Evolutionary conservation across 2,888 invertebrate genomes (phyloP), one percentile per base, ranked within the genome.

Genomic region (Lycocerus yunnanus): DNA sequence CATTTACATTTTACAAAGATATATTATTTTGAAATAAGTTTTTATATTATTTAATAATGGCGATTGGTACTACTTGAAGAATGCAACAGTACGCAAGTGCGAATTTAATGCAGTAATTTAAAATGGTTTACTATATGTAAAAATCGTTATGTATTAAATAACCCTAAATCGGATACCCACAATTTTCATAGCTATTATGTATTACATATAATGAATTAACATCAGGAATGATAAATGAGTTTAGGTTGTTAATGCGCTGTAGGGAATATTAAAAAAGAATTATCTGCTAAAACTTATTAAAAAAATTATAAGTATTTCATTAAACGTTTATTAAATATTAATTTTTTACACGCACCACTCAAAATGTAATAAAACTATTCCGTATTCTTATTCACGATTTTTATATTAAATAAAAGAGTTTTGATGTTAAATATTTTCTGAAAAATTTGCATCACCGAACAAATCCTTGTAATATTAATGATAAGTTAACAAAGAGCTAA

Each of bases 401-500:
- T 60, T 3, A 63, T 15, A 63, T n/a, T 3, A 63, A 63, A 63
- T 63, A 13, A 20, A 63, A 18, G n/a, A 18, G 16, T 18, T 15
- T 63, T 18, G 8, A 63, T 18, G 18, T 63, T 63, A n/a, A 63
- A 63, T 18, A n/a, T 18, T 18, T 18, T 63, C 61, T 15, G 20
- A 63, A 43, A 43, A 43, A 43, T 43, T 43, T 43, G 43, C 43
- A 63, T 63, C 18, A 63, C 20, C n/a, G 16, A 18, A 63, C 61
- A 20, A 68, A 24, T 61, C 70, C 72, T 66, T 71, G 69, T 70
- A 63, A 63, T 77, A 76, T 76, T 78, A 77, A 78, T 76, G 73
- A 76, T 75, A 71, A 76, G 74, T 75, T 77, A 78, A 78, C 75
- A 78, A 75, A 74, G 72, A 74, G 70, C 74, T 76, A 74, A 75